Base-by-base conservation (phyloP, 2,113 vertebrate species). In the Rafetus swinhoei region DNA sequence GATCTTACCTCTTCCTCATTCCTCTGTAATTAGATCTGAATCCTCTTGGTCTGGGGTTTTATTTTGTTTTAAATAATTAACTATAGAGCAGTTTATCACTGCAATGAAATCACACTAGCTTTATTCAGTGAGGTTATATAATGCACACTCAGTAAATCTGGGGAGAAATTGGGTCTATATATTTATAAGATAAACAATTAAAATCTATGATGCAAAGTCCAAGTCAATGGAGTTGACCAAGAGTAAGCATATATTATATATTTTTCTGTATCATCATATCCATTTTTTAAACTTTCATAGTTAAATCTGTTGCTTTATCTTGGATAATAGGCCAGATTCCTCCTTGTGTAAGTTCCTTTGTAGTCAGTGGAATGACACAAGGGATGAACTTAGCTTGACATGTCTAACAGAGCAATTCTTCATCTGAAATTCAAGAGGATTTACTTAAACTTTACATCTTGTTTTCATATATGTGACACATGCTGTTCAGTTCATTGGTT, bases 31-130 rank as follows among this genome's bases (percentile, higher is more conserved):
- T 92, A 83, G 81, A 54, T 86, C 93, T 25, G 88, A 90, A 85
- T 87, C 57, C 7, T 88, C 54, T 32, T 95, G 54, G 24, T 95
- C 95, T 88, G 96, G 95, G n/a, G 92, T 97, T 94, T 77, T 90
- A 91, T 95, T 95, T 92, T 52, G 9, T 52, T 86, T 94, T 88
- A 27, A 52, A 88, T 92, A 93, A 62, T 84, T 86, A 79, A 88
- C 80, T 86, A 45, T 0, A 2, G 60, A 90, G 32, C 89, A 92
- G 95, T 74, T 81, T 74, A 1, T 35, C 74, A 22, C 76, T 45
- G 19, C n/a, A 88, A 62, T 4, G 1, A 54, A 77, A 85, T 92
- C 57, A 9, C 0, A 1, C 69, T 91, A 24, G 74, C 39, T 76
- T 76, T 39, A 50, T 77, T 77, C 22, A 77, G 7, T 27, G 21